Conservation (phyloP, 2,797 vertebrate species). For the Sebastes diaconus region DNA sequence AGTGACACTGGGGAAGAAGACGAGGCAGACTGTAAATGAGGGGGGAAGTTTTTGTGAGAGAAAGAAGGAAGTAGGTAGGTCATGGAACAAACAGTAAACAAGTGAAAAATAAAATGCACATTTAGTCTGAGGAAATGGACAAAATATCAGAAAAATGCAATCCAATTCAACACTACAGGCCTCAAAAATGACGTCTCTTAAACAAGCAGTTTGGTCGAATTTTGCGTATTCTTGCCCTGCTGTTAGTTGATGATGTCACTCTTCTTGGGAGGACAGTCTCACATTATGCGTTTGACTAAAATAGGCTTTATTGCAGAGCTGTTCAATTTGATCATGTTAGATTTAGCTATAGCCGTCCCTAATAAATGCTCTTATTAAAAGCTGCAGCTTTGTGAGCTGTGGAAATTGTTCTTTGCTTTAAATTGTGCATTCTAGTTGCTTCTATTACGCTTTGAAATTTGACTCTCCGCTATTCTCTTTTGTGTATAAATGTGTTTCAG, state of each 20-base stretch:
- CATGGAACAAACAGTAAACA: constrained; percentile 9
- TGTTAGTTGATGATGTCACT: neutral
- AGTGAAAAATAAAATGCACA: neutral
- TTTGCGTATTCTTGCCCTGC: neutral
- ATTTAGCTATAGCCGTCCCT: neutral
- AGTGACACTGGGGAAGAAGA: constrained; percentile 41
- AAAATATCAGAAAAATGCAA: neutral
- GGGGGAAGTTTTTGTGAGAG: neutral
- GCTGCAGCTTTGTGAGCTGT: neutral
- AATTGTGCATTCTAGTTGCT: neutral
- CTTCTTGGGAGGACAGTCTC: neutral
- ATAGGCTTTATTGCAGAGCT: neutral
- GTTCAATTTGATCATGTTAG: neutral
- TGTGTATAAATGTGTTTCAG: neutral
- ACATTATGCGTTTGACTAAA: neutral
- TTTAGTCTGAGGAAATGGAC: neutral
- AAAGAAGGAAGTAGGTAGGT: constrained; percentile 10
- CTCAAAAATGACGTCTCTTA: neutral
- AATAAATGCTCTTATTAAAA: neutral
- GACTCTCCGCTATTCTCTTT: neutral
- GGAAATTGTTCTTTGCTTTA: neutral
- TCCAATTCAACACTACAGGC: neutral
- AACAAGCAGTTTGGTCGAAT: neutral
- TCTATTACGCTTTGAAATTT: neutral
- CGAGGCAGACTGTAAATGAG: constrained; percentile 18